Base-by-base conservation (phyloP, 2,888 invertebrate species). In the Syrista parreyssii region DNA sequence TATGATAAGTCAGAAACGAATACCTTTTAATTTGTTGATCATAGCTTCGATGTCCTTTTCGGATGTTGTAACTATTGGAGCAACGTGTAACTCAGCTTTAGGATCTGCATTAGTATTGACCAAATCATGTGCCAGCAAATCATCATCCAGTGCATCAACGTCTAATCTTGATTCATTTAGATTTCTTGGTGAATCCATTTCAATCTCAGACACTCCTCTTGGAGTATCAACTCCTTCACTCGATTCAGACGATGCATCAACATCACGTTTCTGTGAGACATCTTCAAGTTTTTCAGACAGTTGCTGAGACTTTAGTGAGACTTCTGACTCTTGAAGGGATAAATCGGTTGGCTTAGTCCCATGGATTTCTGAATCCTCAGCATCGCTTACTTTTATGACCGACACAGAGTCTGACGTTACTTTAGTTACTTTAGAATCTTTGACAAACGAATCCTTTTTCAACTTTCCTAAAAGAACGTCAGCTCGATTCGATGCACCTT, bases 21-120 rank as follows among this genome's bases (percentile, higher is more conserved):
- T 89, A 91, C 91, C 91, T 90, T 89, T 88, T 32, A 91, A 81
- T 79, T 91, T 90, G 55, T 90, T 87, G 72, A 91, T 91, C 90
- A 90, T 90, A n/a, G 87, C 85, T 77, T 89, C 88, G 76, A 91
- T 89, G 78, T 91, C 91, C 75, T 90, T 90, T 73, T 91, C 91
- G 1, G 91, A 88, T 6, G 87, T 86, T 32, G 85, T 82, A 68
- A 86, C 86, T 30, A 86, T 84, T n/a, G 78, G 78, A 12, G 78
- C 31, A 0, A 86, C 82, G 32, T 87, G 87, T 73, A 87, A 88
- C 68, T 89, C 88, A 12, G 84, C 83, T 75, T 89, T 89, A 4
- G 80, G 76, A 0, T 88, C 84, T 72, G 74, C 68, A 76, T 72
- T 68, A 71, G 72, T 74, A 74, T 79, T 81, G 12, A 75, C 79